These are phyloP conservation scores for Laodelphax striatellus DNA, from an alignment of 1,140 invertebrate species.

Conservation along the genomic window DNA sequence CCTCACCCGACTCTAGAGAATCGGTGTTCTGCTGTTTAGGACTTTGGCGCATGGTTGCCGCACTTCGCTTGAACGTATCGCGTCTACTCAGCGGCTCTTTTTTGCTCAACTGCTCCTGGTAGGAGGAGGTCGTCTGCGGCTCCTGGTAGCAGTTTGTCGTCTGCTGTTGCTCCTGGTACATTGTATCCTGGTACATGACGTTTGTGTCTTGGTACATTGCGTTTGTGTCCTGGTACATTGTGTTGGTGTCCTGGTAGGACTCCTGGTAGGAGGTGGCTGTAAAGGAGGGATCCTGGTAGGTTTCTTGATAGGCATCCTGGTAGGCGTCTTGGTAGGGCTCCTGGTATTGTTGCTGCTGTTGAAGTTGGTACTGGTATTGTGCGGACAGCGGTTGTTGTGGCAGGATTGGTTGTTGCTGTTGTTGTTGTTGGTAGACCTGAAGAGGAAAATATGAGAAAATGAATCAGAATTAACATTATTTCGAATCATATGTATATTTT, in stretches of 20 bases:
- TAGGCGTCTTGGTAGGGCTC: no score
- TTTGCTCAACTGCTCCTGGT: neutral
- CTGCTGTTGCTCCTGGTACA: slow-evolving; percentile 19
- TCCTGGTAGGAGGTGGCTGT: neutral
- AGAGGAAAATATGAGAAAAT: no score
- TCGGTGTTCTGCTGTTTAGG: slow-evolving; percentile 35
- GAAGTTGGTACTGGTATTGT: no score
- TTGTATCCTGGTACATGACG: slow-evolving; percentile 30
- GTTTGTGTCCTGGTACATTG: slow-evolving; percentile 27
- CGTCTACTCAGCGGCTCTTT: slow-evolving; percentile 13
- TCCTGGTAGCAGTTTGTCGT: slow-evolving; percentile 22
- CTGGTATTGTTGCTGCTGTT: no score
- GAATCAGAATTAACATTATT: no score
- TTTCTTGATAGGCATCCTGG: no score
- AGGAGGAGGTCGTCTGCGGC: slow-evolving; percentile 19
- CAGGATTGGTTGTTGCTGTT: no score
- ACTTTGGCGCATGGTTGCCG: slow-evolving; percentile 9
- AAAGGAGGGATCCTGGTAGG: no score
- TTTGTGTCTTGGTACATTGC: slow-evolving; percentile 36
- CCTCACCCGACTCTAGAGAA: slow-evolving; percentile 41
- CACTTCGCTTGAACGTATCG: slow-evolving; percentile 20
- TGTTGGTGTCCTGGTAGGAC: slow-evolving; percentile 8
- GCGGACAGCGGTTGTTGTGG: no score
- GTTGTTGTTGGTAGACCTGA: no score
- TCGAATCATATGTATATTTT: no score